Conservation (phyloP, 1,140 invertebrate species). For the Drosophila tropicalis region DNA sequence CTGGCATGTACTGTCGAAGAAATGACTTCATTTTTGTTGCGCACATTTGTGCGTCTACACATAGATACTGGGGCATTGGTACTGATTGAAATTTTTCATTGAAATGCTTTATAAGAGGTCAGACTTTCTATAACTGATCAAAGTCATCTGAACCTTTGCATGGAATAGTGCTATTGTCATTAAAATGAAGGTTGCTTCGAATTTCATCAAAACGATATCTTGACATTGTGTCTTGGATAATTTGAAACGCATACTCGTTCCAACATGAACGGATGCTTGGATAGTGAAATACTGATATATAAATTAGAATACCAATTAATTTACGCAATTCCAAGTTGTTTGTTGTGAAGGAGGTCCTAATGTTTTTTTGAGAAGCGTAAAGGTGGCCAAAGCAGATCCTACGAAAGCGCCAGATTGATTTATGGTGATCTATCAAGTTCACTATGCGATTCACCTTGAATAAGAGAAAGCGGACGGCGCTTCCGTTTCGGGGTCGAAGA, state of each 20-base stretch:
- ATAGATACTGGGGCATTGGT: too few species aligned
- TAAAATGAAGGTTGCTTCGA: slow-evolving; percentile 19
- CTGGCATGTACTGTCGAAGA: too few species aligned
- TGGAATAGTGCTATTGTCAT: slow-evolving; percentile 19
- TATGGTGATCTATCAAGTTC: too few species aligned
- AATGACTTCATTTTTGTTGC: too few species aligned
- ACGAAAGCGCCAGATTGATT: not conserved
- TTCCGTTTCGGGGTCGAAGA: too few species aligned
- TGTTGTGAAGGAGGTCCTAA: not conserved
- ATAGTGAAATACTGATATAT: slow-evolving; percentile 3
- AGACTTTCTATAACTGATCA: slow-evolving; percentile 21
- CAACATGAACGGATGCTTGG: slow-evolving; percentile 5
- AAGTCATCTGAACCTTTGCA: slow-evolving; percentile 12
- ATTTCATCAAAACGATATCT: slow-evolving; percentile 13
- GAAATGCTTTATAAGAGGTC: not conserved
- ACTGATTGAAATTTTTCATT: too few species aligned
- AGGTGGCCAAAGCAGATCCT: not conserved
- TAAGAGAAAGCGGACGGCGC: too few species aligned
- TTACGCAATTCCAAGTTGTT: slow-evolving; percentile 4
- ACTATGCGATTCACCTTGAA: not conserved
- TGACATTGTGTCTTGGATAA: slow-evolving; percentile 3
- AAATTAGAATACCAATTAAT: slow-evolving; percentile 5
- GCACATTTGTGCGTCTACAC: too few species aligned
- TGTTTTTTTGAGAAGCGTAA: slow-evolving; percentile 2
- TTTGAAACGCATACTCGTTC: slow-evolving; percentile 4